Evolutionary conservation across 1,140 invertebrate species (phyloP).

Genomic region (Brachionus manjavacas): DNA sequence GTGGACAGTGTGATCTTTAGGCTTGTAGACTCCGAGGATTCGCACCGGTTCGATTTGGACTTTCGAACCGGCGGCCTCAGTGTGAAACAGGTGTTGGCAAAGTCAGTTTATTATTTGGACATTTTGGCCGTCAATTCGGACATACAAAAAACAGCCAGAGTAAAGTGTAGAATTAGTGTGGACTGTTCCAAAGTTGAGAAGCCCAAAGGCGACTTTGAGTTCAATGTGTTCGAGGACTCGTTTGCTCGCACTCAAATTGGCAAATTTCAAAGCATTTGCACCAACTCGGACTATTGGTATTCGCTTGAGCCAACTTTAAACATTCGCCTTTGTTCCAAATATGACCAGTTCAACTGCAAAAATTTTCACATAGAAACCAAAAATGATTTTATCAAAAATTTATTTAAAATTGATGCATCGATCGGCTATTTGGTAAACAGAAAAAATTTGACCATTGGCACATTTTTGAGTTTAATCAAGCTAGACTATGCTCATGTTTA

Average conservation of each 20-base stretch:
- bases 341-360: background rate
- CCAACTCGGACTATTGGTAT: background rate
- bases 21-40: background rate
- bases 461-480: background rate
- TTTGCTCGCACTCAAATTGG: background rate
- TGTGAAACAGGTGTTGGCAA: background rate
- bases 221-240: constrained; percentile 15
- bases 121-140: background rate
- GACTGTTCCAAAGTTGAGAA: background rate
- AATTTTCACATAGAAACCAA: background rate
- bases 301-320: background rate
- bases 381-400: background rate
- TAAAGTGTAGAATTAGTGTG: background rate
- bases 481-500: background rate
- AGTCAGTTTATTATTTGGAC: background rate
- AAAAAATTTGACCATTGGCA: background rate
- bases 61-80: background rate
- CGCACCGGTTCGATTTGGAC: background rate
- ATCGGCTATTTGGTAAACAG: background rate
- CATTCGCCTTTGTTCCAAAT: background rate
- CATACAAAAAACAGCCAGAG: constrained; percentile 32
- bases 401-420: background rate
- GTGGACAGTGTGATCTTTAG: background rate
- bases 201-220: background rate
- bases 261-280: background rate